Evolutionary conservation across 2,888 invertebrate species (phyloP).

Genomic region (Himalopsyche anomala): DNA sequence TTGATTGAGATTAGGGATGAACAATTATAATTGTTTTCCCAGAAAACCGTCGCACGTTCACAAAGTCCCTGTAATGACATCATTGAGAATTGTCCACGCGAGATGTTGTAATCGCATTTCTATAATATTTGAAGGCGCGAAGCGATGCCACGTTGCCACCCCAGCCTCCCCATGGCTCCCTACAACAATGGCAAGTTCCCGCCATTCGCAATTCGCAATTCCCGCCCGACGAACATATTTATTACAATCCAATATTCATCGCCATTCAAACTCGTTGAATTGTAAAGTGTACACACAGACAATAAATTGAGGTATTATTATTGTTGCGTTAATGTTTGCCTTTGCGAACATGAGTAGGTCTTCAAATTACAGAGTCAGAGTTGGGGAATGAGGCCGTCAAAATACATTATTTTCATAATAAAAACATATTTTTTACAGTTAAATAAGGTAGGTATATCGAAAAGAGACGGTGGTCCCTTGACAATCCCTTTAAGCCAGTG

Average conservation of each 20-base stretch:
- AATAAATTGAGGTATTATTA: constrained; percentile 44
- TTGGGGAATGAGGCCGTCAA: not conserved
- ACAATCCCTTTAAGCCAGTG: no score
- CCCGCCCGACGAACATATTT: constrained; percentile 45
- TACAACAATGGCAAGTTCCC: constrained; percentile 33
- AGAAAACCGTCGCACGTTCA: constrained; percentile 39
- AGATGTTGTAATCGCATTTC: constrained; percentile 82
- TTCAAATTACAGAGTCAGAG: not conserved
- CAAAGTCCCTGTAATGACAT: constrained; percentile 67
- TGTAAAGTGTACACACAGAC: constrained; percentile 49
- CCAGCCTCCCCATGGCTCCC: constrained; percentile 38
- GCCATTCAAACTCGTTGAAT: constrained; percentile 50
- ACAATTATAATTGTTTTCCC: not conserved
- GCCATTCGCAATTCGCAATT: constrained; percentile 12
- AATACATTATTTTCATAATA: not conserved
- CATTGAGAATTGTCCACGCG: constrained; percentile 82
- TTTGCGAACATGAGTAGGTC: constrained; percentile 9
- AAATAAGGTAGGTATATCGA: no score
- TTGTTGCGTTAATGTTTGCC: constrained; percentile 28
- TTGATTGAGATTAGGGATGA: constrained; percentile 7
- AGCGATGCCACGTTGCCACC: constrained; percentile 49
- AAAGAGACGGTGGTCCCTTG: no score
- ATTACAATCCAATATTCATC: constrained; percentile 61
- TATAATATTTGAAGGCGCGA: constrained; percentile 49
- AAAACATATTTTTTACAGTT: no score